Conservation (phyloP, 2,888 invertebrate genomes). For the Dasypogon diadema region DNA sequence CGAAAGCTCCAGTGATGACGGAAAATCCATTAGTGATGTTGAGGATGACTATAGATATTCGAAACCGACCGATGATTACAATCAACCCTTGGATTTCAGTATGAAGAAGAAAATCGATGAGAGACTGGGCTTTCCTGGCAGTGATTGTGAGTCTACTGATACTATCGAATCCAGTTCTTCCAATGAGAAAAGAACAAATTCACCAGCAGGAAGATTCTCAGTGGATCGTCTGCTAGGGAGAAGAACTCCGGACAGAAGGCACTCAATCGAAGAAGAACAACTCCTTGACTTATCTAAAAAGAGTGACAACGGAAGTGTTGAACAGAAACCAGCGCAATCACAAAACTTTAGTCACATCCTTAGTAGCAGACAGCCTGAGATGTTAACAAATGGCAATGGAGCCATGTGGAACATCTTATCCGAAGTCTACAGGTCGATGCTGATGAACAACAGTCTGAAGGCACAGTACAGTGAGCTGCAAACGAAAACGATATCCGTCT, state of each 20-base stretch:
- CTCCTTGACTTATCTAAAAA: slow-evolving; percentile 45
- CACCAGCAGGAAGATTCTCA: slow-evolving; percentile 12
- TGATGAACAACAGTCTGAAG: slow-evolving; percentile 62
- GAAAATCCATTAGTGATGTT: slow-evolving; percentile 57
- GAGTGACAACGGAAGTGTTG: not conserved
- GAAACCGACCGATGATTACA: slow-evolving; percentile 59
- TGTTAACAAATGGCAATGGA: slow-evolving; percentile 48
- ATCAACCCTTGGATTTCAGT: slow-evolving; percentile 66
- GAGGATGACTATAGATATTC: slow-evolving; percentile 58
- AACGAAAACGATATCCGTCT: slow-evolving; percentile 67
- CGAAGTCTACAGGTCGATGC: slow-evolving; percentile 67
- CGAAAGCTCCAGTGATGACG: slow-evolving; percentile 52
- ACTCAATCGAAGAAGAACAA: not conserved
- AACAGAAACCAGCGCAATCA: not conserved
- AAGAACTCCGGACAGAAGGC: not conserved
- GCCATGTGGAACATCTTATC: slow-evolving; percentile 67
- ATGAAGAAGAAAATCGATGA: slow-evolving; percentile 61
- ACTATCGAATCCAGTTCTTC: slow-evolving; percentile 33
- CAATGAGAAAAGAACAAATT: not conserved
- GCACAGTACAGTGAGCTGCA: slow-evolving; percentile 64
- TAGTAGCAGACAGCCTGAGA: not conserved
- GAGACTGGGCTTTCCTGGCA: slow-evolving; percentile 40
- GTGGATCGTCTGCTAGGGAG: slow-evolving; percentile 31
- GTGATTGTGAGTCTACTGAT: slow-evolving; percentile 28
- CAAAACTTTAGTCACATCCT: not conserved